A percentile compares a stretch with the other conserved stretches of the same genome.
phyloP scores from a whole-genome alignment of 2,797 vertebrate genomes.

The Poecilia picta region DNA sequence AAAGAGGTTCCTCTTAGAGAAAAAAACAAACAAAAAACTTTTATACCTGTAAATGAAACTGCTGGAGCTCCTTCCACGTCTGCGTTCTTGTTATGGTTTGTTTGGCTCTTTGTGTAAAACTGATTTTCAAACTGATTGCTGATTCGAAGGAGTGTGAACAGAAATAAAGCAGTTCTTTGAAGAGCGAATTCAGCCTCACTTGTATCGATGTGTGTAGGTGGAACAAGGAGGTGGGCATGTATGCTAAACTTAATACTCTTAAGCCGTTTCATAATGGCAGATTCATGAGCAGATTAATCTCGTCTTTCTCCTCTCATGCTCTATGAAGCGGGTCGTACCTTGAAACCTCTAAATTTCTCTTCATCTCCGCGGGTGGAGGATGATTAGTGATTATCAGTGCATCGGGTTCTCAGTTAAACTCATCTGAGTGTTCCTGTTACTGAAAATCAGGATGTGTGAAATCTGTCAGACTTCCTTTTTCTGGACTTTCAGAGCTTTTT shows the following conservation, averaged over 20 bases:
- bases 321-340: constrained; percentile 41
- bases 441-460: not conserved
- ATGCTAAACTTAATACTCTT: constrained; percentile 55
- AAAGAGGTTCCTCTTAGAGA: not conserved
- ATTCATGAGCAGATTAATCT: constrained; percentile 60
- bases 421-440: not conserved
- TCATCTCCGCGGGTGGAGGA: not conserved
- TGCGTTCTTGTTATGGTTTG: constrained; percentile 4
- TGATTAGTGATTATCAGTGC: not conserved
- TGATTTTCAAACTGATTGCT: constrained; percentile 15
- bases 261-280: constrained; percentile 66
- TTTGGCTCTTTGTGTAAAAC: constrained; percentile 6
- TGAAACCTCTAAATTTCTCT: constrained; percentile 38
- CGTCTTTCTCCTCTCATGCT: constrained; percentile 46
- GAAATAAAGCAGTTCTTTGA: constrained; percentile 2
- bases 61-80: not conserved
- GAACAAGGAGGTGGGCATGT: constrained; percentile 14
- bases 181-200: not conserved
- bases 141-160: constrained; percentile 22
- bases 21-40: not conserved
- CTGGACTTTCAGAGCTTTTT: not conserved
- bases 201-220: constrained; percentile 9
- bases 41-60: not conserved
- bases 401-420: not conserved
- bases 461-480: not conserved